phyloP scores from a whole-genome alignment of 2,113 vertebrate species.

The Leptobrachium leishanense region DNA sequence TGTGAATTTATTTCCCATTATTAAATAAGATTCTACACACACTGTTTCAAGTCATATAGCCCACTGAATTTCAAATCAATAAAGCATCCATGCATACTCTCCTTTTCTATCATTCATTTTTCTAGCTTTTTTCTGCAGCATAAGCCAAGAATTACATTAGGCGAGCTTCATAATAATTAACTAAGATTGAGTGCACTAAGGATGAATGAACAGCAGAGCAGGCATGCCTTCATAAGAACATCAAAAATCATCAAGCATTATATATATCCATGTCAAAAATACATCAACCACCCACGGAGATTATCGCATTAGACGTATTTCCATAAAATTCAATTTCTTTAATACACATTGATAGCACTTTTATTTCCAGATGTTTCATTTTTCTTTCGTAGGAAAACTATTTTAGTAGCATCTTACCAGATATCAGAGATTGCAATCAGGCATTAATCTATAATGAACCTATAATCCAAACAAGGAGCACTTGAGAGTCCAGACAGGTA shows the following conservation, averaged over 20 bases:
- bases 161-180: constrained; percentile 27
- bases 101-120: constrained; percentile 18
- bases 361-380: background rate
- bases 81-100: constrained; percentile 27
- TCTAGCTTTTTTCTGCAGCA: constrained; percentile 20
- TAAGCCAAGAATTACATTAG: constrained; percentile 41
- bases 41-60: background rate
- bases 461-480: too few relatives aligned
- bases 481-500: too few relatives aligned
- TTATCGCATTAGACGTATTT: background rate
- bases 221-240: constrained; percentile 23
- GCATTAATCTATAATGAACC: background rate
- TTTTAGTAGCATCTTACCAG: background rate
- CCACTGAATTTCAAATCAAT: constrained; percentile 11
- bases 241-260: constrained; percentile 25
- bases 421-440: background rate
- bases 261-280: constrained; percentile 27
- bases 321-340: background rate
- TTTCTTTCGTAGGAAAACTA: background rate
- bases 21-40: background rate
- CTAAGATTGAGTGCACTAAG: constrained; percentile 34
- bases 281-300: constrained; percentile 20
- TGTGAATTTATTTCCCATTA: background rate
- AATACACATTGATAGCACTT: background rate
- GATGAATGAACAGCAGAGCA: constrained; percentile 28